These are phyloP conservation scores for Andrena praecox DNA, from an alignment of 2,888 invertebrate species.

Conservation along the genomic window DNA sequence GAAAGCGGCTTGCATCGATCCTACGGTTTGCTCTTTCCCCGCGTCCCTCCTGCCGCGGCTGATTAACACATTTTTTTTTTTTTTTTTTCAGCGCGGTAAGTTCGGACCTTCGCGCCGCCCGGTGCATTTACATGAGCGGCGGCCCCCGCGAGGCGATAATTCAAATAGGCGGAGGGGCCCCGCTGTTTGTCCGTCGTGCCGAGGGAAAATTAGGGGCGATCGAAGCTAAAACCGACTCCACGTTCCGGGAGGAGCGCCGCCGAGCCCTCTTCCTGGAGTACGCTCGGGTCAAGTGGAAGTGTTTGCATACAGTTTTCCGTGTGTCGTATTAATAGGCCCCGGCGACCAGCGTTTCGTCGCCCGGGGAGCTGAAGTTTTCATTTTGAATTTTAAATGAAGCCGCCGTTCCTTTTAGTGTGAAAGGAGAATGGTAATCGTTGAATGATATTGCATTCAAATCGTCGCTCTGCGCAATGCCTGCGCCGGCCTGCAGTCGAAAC, in stretches of 20 bases:
- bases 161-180: constrained; percentile 7
- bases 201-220: constrained; percentile 22
- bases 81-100: constrained; percentile 10
- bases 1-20: not conserved
- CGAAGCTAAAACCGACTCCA: not conserved
- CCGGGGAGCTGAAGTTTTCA: not conserved
- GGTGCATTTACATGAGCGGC: not conserved
- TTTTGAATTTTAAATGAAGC: constrained; percentile 7
- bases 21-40: not conserved
- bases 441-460: not conserved
- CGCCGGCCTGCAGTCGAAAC: not conserved
- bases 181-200: constrained; percentile 9
- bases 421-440: constrained; percentile 2
- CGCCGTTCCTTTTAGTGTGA: too few species aligned
- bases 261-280: not conserved
- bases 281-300: not conserved
- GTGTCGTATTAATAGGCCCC: constrained; percentile 8
- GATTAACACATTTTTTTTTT: constrained; percentile 22
- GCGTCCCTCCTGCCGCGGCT: not conserved
- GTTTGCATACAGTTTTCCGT: constrained; percentile 8
- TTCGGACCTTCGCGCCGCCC: not conserved
- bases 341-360: not conserved
- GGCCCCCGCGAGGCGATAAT: not conserved
- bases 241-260: not conserved
- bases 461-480: not conserved